Percentiles rank a stretch among this genome's conserved stretches.
These are phyloP conservation scores for Drosophila sulfurigaster DNA, from an alignment of 1,140 invertebrate species.

Conservation along the genomic window DNA sequence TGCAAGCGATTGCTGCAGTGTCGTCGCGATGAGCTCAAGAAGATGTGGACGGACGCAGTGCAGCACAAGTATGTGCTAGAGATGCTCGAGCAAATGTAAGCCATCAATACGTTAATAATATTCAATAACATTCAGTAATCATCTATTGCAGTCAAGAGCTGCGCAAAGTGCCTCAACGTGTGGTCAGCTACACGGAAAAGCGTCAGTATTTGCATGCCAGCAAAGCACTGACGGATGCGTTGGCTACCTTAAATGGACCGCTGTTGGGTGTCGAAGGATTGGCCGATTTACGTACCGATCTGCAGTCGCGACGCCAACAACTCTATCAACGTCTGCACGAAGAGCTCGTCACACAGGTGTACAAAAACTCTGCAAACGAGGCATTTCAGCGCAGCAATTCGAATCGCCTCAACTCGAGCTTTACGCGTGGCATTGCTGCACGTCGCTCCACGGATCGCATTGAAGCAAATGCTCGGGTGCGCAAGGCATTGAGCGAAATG, in stretches of 20 bases:
- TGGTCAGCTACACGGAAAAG: slow-evolving; percentile 89
- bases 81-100: slow-evolving; percentile 95
- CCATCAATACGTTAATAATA: background rate
- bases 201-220: slow-evolving; percentile 96
- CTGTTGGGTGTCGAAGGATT: slow-evolving; percentile 93
- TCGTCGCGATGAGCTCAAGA: slow-evolving; percentile 95
- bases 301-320: slow-evolving; percentile 90
- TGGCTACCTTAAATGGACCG: slow-evolving; percentile 89
- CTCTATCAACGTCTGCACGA: slow-evolving; percentile 90
- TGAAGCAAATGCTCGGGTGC: slow-evolving; percentile 83
- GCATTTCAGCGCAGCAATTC: slow-evolving; percentile 88
- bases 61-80: slow-evolving; percentile 96
- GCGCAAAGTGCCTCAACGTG: slow-evolving; percentile 91
- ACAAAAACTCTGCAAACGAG: slow-evolving; percentile 88
- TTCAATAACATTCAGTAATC: background rate
- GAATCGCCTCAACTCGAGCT: slow-evolving; percentile 86
- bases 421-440: slow-evolving; percentile 86
- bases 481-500: slow-evolving; percentile 85
- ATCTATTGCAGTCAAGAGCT: slow-evolving; percentile 89
- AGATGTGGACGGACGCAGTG: slow-evolving; percentile 96
- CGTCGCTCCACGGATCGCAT: slow-evolving; percentile 86
- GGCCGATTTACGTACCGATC: slow-evolving; percentile 90
- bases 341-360: slow-evolving; percentile 91
- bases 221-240: slow-evolving; percentile 90
- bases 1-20: slow-evolving; percentile 96